Percentiles rank a stretch among this genome's conserved stretches.
phyloP scores from a whole-genome alignment of 1,140 invertebrate species.

The Palaemon carinicauda region DNA sequence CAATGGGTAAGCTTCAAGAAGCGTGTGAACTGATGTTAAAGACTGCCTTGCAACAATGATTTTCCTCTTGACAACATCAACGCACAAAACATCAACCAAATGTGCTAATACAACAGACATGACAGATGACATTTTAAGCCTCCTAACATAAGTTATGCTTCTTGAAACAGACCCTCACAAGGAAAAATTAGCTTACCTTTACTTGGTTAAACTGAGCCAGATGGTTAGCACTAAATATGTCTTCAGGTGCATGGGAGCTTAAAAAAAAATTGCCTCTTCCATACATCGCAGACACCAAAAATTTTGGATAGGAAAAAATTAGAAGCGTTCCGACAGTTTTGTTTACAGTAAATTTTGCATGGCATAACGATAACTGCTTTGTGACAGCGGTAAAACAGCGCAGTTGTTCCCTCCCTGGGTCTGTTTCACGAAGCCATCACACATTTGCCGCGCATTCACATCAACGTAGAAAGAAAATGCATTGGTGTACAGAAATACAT shows the following conservation, averaged over 20 bases:
- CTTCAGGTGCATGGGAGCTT: constrained; percentile 41
- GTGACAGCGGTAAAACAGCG: constrained; percentile 48
- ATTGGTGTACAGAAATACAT: not conserved
- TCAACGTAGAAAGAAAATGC: not conserved
- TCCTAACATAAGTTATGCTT: constrained; percentile 20
- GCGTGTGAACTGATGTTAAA: constrained; percentile 15
- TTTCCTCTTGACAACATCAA: too few species aligned
- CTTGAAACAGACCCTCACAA: constrained; percentile 57
- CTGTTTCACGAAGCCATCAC: constrained; percentile 56
- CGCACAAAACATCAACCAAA: too few species aligned
- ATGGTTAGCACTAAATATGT: constrained; percentile 25
- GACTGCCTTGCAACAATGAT: too few species aligned
- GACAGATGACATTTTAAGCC: not conserved
- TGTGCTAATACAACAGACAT: too few species aligned
- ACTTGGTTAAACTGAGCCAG: constrained; percentile 40
- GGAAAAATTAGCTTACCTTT: constrained; percentile 51
- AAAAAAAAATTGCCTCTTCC: constrained; percentile 32
- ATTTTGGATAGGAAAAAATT: constrained; percentile 22
- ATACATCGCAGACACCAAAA: constrained; percentile 47
- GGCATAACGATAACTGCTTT: not conserved
- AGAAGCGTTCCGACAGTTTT: not conserved
- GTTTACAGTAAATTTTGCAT: not conserved
- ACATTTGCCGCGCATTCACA: not conserved
- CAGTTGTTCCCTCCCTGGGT: constrained; percentile 42
- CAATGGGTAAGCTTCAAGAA: constrained; percentile 49